These are phyloP conservation scores for Tachysurus fulvidraco DNA, from an alignment of 2,113 vertebrate species.

Conservation along the genomic window DNA sequence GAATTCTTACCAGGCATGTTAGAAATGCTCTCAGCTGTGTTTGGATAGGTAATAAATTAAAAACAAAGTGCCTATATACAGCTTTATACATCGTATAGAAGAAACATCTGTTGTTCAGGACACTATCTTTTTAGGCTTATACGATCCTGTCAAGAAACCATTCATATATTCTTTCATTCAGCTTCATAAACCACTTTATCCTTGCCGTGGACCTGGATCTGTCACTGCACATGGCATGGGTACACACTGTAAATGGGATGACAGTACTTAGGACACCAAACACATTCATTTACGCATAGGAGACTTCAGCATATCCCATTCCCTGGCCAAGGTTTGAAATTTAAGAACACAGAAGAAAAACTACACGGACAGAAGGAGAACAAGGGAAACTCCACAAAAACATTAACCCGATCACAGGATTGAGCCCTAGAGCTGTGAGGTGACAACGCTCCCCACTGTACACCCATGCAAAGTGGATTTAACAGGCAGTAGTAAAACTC, in stretches of 20 bases:
- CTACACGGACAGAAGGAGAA: neutral
- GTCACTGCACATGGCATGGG: neutral
- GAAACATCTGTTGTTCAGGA: neutral
- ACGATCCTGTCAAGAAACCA: neutral
- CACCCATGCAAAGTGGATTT: neutral
- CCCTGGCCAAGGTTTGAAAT: neutral
- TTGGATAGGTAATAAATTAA: neutral
- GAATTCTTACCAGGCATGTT: constrained; percentile 1
- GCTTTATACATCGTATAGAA: neutral
- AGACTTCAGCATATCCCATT: neutral
- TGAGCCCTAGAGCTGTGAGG: neutral
- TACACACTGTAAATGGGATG: neutral
- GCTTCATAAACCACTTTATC: neutral
- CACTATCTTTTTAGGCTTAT: neutral
- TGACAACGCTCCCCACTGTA: neutral
- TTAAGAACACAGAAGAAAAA: neutral
- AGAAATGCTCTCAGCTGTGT: constrained; percentile 2
- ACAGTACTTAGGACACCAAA: neutral
- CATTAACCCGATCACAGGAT: neutral
- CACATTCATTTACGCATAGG: neutral
- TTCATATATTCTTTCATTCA: neutral
- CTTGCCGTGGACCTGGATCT: neutral
- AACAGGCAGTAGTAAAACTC: neutral
- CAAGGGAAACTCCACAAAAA: neutral
- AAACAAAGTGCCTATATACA: neutral